phyloP scores from a whole-genome alignment of 1,140 invertebrate species.

The Elysia chlorotica region DNA sequence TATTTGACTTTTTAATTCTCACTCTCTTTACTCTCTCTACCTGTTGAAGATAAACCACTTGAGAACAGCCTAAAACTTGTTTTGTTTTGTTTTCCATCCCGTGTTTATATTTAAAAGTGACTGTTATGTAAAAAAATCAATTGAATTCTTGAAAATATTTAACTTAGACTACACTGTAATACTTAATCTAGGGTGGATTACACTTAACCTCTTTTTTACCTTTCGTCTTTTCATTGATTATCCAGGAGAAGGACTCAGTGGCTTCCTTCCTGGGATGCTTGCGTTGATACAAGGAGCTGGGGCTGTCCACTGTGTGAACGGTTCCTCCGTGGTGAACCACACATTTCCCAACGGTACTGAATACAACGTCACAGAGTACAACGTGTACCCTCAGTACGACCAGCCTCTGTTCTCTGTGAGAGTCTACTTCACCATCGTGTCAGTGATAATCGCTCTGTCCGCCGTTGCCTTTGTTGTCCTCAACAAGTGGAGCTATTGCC shows the following conservation, averaged over 20 bases:
- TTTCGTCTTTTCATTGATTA: too few species aligned
- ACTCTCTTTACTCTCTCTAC: too few species aligned
- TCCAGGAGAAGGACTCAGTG: slow-evolving; percentile 79
- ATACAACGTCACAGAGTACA: slow-evolving; percentile 16
- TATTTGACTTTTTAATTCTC: too few species aligned
- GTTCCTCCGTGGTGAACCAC: slow-evolving; percentile 26
- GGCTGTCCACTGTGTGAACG: slow-evolving; percentile 66
- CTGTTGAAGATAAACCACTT: too few species aligned
- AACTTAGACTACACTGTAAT: too few species aligned
- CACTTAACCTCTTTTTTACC: too few species aligned
- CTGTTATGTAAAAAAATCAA: too few species aligned
- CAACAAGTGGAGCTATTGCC: slow-evolving; percentile 25
- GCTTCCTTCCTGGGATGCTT: slow-evolving; percentile 83
- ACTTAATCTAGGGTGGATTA: too few species aligned
- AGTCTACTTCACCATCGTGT: slow-evolving; percentile 31
- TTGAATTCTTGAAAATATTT: too few species aligned
- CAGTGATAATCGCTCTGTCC: slow-evolving; percentile 20
- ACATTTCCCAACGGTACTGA: slow-evolving; percentile 29
- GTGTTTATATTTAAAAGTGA: too few species aligned
- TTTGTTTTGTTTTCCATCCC: too few species aligned
- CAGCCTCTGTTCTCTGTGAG: slow-evolving; percentile 28
- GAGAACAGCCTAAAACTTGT: too few species aligned
- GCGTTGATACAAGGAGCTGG: slow-evolving; percentile 79
- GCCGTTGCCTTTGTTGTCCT: slow-evolving; percentile 24
- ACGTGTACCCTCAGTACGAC: slow-evolving; percentile 11